phyloP scores from a whole-genome alignment of 2,797 vertebrate genomes.

The Gymnothorax javanicus region DNA sequence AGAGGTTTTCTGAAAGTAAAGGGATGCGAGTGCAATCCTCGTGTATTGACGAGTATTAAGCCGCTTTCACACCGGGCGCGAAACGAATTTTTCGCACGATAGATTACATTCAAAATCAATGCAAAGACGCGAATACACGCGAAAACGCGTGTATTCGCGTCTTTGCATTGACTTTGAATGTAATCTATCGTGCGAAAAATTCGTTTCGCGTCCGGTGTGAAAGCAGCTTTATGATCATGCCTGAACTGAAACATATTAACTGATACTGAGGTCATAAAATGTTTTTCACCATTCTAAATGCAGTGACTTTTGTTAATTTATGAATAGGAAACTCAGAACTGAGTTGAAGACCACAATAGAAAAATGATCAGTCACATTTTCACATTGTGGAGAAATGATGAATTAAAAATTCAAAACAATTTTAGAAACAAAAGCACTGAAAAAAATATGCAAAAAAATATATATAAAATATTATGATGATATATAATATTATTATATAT shows the following conservation, averaged over 20 bases:
- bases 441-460: neutral
- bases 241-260: too few relatives aligned
- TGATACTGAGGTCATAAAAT: neutral
- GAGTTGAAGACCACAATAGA: too few relatives aligned
- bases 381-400: too few relatives aligned
- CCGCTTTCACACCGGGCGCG: too few relatives aligned
- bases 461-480: neutral
- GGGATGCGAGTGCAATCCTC: neutral
- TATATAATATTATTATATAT: neutral
- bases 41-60: neutral
- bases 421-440: neutral
- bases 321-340: neutral
- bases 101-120: too few relatives aligned
- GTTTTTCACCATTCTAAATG: neutral
- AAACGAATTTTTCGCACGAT: too few relatives aligned
- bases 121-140: too few relatives aligned
- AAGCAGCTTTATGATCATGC: neutral
- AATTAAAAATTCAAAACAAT: neutral
- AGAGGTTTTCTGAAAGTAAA: neutral
- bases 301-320: neutral
- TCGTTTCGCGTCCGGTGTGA: neutral
- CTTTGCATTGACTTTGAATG: too few relatives aligned
- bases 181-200: too few relatives aligned
- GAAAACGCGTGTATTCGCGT: too few relatives aligned
- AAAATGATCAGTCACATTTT: too few relatives aligned